phyloP scores from a whole-genome alignment of 2,888 invertebrate genomes.

The Flabesymbios commensalis region DNA sequence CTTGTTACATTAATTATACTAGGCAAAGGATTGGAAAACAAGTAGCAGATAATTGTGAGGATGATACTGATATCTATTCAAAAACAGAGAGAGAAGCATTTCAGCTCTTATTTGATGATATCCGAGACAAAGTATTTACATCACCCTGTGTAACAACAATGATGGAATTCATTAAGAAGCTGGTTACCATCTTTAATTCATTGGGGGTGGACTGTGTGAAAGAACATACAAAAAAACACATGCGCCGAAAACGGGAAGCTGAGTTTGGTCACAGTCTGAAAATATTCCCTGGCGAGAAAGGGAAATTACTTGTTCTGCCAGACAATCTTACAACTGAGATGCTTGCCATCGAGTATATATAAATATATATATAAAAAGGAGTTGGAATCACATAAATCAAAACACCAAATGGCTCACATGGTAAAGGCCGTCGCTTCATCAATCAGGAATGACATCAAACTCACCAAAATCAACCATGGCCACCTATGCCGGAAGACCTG shows the following conservation, averaged over 20 bases:
- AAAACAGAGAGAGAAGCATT: slow-evolving; percentile 1
- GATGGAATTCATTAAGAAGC: neutral
- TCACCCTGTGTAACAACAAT: neutral
- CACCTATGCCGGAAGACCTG: neutral
- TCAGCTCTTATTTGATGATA: neutral
- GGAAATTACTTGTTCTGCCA: slow-evolving; percentile 2
- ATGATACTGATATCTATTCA: neutral
- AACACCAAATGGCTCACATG: too few species aligned
- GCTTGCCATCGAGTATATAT: neutral
- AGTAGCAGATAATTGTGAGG: neutral
- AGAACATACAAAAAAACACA: slow-evolving; percentile 14
- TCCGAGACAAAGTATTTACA: neutral
- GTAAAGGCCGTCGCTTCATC: too few species aligned
- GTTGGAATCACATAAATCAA: neutral
- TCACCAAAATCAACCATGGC: neutral
- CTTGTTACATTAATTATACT: slow-evolving; percentile 8
- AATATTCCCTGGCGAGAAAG: slow-evolving; percentile 1
- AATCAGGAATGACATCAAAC: too few species aligned
- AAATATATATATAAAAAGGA: neutral
- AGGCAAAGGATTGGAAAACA: too few species aligned
- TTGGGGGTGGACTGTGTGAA: neutral
- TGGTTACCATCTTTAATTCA: neutral
- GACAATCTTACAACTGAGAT: neutral
- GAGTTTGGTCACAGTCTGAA: neutral
- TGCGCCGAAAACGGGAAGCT: slow-evolving; percentile 9